Conservation (phyloP, 30 jellyfish, hydroid and myxozoan genomes). For the Phacellophora camtschatica region DNA sequence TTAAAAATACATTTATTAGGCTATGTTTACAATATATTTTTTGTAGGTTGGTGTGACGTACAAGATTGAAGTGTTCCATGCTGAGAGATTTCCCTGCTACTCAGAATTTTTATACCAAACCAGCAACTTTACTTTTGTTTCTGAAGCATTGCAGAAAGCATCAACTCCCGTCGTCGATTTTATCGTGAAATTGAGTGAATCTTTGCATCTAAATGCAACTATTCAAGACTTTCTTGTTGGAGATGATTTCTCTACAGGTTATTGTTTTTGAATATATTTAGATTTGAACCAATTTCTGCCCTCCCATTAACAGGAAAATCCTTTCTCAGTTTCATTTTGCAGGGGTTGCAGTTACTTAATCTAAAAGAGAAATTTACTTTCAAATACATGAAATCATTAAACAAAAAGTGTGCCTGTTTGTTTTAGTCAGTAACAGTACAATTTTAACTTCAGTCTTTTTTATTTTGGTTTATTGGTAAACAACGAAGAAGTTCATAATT, state of each 20-base stretch:
- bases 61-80: constrained; percentile 75
- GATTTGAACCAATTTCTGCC: no score
- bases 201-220: constrained; percentile 33
- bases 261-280: background rate
- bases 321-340: no score
- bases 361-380: no score
- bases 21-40: background rate
- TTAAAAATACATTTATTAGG: no score
- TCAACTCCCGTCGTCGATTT: constrained; percentile 67
- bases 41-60: constrained; percentile 60
- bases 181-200: constrained; percentile 46
- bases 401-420: no score
- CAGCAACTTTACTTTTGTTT: constrained; percentile 69
- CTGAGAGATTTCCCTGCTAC: constrained; percentile 79
- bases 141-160: constrained; percentile 36
- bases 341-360: no score
- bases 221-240: constrained; percentile 63
- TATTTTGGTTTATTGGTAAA: no score
- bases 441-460: no score
- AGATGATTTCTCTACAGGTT: constrained; percentile 74
- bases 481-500: no score
- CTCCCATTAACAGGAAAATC: no score
- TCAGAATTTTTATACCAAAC: constrained; percentile 70
- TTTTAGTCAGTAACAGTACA: no score
- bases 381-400: no score